A percentile compares a stretch with the other conserved stretches of the same genome.
Evolutionary conservation across 2,113 vertebrate species (phyloP).

Genomic region (Chionis minor): DNA sequence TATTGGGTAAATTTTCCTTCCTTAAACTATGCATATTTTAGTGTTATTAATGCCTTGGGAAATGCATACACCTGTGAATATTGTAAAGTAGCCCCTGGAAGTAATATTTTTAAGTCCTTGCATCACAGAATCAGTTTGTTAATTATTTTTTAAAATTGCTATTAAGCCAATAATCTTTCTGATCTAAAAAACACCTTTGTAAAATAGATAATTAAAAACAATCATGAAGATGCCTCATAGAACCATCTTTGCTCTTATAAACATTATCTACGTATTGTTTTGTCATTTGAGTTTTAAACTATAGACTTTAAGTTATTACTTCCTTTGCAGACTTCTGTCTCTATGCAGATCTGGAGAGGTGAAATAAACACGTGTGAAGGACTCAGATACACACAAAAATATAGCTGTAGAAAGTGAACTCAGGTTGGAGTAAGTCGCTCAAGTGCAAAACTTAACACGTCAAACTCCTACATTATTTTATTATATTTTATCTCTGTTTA

Average conservation of each 20-base stretch:
- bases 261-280: neutral
- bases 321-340: neutral
- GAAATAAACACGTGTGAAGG: neutral
- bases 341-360: neutral
- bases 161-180: neutral
- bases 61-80: neutral
- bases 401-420: neutral
- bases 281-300: neutral
- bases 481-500: neutral
- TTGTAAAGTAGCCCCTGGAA: neutral
- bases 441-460: neutral
- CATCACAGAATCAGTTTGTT: neutral
- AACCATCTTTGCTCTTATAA: neutral
- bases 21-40: neutral
- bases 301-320: neutral
- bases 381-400: neutral
- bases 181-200: neutral
- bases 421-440: neutral
- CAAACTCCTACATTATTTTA: neutral
- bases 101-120: neutral
- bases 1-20: neutral
- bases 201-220: neutral
- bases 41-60: neutral
- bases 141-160: neutral
- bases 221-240: neutral